These are phyloP conservation scores for Nerophis ophidion DNA, from an alignment of 2,113 vertebrate species.

Conservation along the genomic window DNA sequence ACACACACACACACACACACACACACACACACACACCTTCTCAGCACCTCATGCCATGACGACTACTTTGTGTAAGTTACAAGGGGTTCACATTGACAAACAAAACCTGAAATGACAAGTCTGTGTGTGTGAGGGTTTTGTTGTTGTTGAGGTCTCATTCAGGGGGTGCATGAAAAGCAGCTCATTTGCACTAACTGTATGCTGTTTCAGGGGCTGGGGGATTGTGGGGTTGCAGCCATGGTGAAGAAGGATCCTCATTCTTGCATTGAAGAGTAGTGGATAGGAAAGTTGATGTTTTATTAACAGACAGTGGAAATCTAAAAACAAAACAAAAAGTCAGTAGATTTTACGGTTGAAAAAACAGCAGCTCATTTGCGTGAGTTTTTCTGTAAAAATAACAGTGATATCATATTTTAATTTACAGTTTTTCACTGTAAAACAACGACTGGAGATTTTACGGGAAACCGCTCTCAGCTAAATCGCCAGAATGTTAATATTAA, in stretches of 20 bases:
- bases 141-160: constrained; percentile 72
- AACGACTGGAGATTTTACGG: too few species aligned
- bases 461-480: too few species aligned
- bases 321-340: constrained; percentile 25
- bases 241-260: constrained; percentile 45
- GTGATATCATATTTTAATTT: too few species aligned
- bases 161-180: constrained; percentile 78
- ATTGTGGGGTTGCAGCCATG: too few species aligned
- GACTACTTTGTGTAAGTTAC: constrained; percentile 10
- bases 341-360: too few species aligned
- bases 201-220: constrained; percentile 64
- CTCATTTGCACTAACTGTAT: constrained; percentile 85
- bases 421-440: too few species aligned
- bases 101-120: constrained; percentile 22
- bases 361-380: too few species aligned
- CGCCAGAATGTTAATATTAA: too few species aligned
- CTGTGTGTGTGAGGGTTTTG: neutral
- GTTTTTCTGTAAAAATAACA: too few species aligned
- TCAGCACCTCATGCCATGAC: neutral
- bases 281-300: constrained; percentile 64
- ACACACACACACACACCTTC: constrained; percentile 1
- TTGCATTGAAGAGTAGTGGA: constrained; percentile 52
- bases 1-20: neutral
- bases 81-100: constrained; percentile 19
- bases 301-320: constrained; percentile 56